Evolutionary conservation across 2,113 vertebrate genomes (phyloP).

Genomic region (Phyllopteryx taeniolatus): DNA sequence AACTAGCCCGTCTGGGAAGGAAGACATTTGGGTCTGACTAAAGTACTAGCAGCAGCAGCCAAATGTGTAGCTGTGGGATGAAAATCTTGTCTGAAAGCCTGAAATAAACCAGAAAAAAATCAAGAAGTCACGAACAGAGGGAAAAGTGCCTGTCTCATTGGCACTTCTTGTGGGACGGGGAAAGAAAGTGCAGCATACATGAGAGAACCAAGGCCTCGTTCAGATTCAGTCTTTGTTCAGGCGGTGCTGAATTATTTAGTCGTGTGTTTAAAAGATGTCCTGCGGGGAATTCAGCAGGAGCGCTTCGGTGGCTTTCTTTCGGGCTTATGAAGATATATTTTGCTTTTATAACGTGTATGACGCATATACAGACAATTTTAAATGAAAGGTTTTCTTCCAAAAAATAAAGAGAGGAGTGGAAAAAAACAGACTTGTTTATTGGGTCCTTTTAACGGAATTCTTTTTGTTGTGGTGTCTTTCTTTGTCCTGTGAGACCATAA

Average conservation of each 20-base stretch:
- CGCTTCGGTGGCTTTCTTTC: slow-evolving; percentile 29
- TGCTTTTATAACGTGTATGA: slow-evolving; percentile 27
- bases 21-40: slow-evolving; percentile 15
- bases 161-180: slow-evolving; percentile 51
- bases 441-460: slow-evolving; percentile 36
- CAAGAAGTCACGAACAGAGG: slow-evolving; percentile 11
- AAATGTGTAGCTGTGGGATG: not conserved
- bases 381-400: slow-evolving; percentile 37
- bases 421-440: slow-evolving; percentile 17
- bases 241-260: slow-evolving; percentile 65
- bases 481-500: slow-evolving; percentile 31
- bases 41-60: not conserved
- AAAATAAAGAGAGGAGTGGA: not conserved
- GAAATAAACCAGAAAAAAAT: slow-evolving; percentile 15
- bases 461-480: slow-evolving; percentile 36
- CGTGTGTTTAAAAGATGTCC: slow-evolving; percentile 57
- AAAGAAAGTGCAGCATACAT: slow-evolving; percentile 39
- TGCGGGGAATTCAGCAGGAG: slow-evolving; percentile 47
- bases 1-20: slow-evolving; percentile 3
- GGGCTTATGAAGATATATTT: slow-evolving; percentile 26
- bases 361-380: slow-evolving; percentile 22
- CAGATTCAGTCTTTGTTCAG: slow-evolving; percentile 58
- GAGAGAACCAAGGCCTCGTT: slow-evolving; percentile 36
- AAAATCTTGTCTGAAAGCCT: slow-evolving; percentile 26
- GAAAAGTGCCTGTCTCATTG: slow-evolving; percentile 34